A percentile compares a stretch with the other conserved stretches of the same genome.
Conservation (phyloP, 2,797 vertebrate species). For the Cryptoprocta ferox region DNA sequence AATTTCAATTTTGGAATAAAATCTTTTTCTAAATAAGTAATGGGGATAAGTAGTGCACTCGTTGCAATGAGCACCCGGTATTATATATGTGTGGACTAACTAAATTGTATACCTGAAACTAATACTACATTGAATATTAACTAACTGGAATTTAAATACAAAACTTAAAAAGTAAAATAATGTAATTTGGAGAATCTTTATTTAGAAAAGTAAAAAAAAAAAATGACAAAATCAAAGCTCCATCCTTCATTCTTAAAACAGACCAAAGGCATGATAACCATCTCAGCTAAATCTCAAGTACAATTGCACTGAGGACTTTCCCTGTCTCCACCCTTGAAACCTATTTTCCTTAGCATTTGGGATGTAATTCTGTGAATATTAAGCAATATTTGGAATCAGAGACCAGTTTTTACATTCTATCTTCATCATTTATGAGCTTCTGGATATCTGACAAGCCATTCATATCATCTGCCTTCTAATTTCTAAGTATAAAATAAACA, state of each 20-base stretch:
- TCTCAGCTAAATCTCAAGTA: neutral
- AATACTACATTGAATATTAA: neutral
- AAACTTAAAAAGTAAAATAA: neutral
- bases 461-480: neutral
- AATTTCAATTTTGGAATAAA: neutral
- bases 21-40: neutral
- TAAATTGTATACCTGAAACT: neutral
- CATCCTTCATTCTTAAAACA: neutral
- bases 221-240: neutral
- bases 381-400: neutral
- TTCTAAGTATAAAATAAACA: neutral
- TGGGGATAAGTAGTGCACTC: neutral
- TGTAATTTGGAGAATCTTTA: neutral
- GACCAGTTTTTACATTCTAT: neutral
- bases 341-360: neutral
- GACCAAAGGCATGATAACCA: neutral
- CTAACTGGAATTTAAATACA: neutral
- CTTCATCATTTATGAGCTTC: neutral
- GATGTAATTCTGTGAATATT: neutral
- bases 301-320: neutral
- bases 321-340: accelerated
- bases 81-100: neutral
- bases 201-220: neutral
- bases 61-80: neutral
- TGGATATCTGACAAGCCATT: neutral